Evolutionary conservation across 2,888 invertebrate genomes (phyloP), one percentile per base, ranked within the genome.

Genomic region (Rhogogaster chlorosoma): DNA sequence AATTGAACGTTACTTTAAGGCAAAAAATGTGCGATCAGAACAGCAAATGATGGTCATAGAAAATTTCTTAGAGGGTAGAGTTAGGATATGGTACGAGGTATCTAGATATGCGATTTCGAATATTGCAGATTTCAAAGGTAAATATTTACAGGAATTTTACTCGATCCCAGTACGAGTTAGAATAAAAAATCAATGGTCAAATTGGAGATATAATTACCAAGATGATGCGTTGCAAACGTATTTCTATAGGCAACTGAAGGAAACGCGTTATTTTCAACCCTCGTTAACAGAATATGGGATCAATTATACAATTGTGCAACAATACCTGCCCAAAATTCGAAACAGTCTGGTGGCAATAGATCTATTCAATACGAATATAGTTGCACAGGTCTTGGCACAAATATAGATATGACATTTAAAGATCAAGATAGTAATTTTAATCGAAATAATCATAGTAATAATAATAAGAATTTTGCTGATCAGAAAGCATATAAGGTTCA

Each of bases 191-290:
- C 29, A 77, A 53, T 86, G 86, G 86, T 42, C 29, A 15, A 26
- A 83, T 12, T 71, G 84, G 12, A 22, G 84, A 3, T 85, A 84
- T 36, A 67, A 45, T 15, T 67, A 15, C 10, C 83, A 78, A 1
- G 85, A 86, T 12, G 85, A 85, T 6, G 73, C 82, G 18, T 83
- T 86, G 73, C 86, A 86, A 5, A 15, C 85, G 3, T 86, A 82
- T 22, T 86, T 84, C 26, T 86, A 85, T 18, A 32, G 84, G 64
- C 86, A 86, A 49, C 18, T 84, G 7, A 85, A 67, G 61, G 84
- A 86, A 22, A 45, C 86, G 36, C 73, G 75, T 4, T 36, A 78
- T 57, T 78, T 78, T 18, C 42, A 78, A 18, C 78, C 57, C 10
- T n/a, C 36, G 22, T 57, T 78, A n/a, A 36, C 32, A 0, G 18